A percentile compares a stretch with the other conserved stretches of the same genome.
Evolutionary conservation across 2,888 invertebrate genomes (phyloP).

Genomic region (Ephialtes manifestator): DNA sequence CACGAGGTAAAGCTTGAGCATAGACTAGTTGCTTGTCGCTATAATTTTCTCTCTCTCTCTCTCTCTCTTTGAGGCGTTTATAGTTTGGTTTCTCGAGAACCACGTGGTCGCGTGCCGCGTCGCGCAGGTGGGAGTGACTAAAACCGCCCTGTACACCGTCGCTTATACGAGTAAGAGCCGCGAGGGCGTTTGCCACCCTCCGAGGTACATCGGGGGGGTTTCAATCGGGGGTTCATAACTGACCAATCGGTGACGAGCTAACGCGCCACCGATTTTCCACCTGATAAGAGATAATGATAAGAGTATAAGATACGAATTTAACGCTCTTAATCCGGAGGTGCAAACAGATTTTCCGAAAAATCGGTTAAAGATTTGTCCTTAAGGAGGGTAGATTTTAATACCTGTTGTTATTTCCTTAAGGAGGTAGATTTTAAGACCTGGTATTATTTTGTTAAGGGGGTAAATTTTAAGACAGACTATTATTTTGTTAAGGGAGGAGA

Average conservation of each 20-base stretch:
- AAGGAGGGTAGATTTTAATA: too few species aligned
- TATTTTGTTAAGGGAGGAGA: too few species aligned
- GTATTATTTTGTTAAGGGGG: too few species aligned
- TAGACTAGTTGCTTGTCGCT: slow-evolving; percentile 17
- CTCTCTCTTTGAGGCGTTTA: not conserved
- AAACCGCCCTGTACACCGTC: slow-evolving; percentile 78
- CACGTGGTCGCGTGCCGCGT: slow-evolving; percentile 79
- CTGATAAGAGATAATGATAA: not conserved
- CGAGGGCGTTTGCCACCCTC: slow-evolving; percentile 65
- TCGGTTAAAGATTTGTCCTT: too few species aligned
- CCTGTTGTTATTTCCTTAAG: too few species aligned
- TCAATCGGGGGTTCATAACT: slow-evolving; percentile 58
- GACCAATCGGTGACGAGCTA: slow-evolving; percentile 56
- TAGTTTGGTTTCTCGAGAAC: slow-evolving; percentile 57
- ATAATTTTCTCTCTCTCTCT: not conserved
- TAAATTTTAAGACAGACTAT: too few species aligned
- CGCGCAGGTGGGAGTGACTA: slow-evolving; percentile 81
- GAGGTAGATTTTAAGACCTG: too few species aligned
- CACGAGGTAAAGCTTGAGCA: slow-evolving; percentile 6
- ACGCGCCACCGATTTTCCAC: slow-evolving; percentile 10
- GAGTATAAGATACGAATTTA: not conserved
- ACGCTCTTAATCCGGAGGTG: not conserved
- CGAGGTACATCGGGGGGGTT: slow-evolving; percentile 22
- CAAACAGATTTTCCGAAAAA: not conserved
- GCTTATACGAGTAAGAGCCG: slow-evolving; percentile 72